Evolutionary conservation across 2,797 vertebrate species (phyloP).

Genomic region (Darevskia mixta): DNA sequence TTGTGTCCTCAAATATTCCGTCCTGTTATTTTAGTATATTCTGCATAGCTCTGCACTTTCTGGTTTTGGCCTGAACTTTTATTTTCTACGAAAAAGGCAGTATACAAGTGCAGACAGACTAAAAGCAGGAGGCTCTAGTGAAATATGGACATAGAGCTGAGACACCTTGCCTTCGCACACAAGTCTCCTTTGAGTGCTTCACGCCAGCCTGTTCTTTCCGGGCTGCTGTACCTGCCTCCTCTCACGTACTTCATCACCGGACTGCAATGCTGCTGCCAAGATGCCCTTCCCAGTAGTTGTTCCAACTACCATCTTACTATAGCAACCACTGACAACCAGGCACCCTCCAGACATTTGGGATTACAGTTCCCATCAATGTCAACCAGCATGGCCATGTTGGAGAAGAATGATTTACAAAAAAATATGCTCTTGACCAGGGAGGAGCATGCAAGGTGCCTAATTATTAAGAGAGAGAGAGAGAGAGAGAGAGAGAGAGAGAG

Average conservation of each 20-base stretch:
- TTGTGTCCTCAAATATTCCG: constrained; percentile 15
- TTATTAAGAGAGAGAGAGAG: no score
- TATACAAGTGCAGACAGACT: constrained; percentile 16
- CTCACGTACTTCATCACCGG: neutral
- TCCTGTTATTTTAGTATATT: constrained; percentile 8
- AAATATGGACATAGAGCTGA: neutral
- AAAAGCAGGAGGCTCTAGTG: neutral
- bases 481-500: no score
- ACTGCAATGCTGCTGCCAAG: neutral
- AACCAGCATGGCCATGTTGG: no score
- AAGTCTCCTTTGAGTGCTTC: constrained; percentile 9
- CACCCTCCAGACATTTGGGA: no score
- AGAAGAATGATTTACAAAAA: no score
- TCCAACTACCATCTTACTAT: no score
- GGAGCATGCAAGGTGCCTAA: no score
- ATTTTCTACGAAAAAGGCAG: constrained; percentile 25
- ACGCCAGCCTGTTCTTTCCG: neutral
- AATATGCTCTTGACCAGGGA: no score
- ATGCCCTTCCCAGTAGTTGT: neutral
- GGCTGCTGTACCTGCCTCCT: neutral
- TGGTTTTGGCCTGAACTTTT: constrained; percentile 35
- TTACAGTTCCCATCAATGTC: no score
- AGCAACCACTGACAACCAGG: no score
- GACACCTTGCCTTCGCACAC: constrained; percentile 18
- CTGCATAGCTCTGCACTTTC: constrained; percentile 43